Evolutionary conservation across 2,113 vertebrate species (phyloP), one percentile per base, ranked within the genome.

Genomic region (Pollachius pollachius): DNA sequence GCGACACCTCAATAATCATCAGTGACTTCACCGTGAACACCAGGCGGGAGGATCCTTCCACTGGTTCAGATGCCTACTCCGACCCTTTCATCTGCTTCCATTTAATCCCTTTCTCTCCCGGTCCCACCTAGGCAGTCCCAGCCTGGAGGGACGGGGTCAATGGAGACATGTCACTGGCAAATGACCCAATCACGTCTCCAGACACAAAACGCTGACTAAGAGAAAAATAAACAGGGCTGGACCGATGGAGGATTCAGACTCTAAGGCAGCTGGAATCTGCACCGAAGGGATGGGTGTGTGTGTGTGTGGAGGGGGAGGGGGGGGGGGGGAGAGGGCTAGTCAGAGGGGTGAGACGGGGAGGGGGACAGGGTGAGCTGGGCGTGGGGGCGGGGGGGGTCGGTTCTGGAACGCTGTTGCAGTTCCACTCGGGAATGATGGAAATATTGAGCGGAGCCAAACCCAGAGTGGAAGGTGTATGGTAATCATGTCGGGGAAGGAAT

Each of bases 401-500:
- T 88, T 88, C 77, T 90, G 85, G 86, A 89, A 90, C 86, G 72
- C 74, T 79, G 80, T 78, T 88, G 77, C 82, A 82, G 84, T 81
- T 88, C 85, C 78, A 88, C 84, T 84, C 75, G 71, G 78, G 85
- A 89, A 90, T 84, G 87, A 89, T 92, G 91, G 92, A 92, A 93
- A 92, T 90, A 93, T 91, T 89, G 80, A 3, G 70, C 62, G 72
- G 78, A 87, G 91, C 89, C 89, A 92, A 91, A 92, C 81, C 91
- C 92, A 84, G 88, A 87, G 81, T 89, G 88, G 90, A 92, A 92
- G 92, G 92, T 93, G 90, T 91, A 91, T 90, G 91, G 90, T 91
- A 85, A 90, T 90, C 88, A 89, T 84, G 89, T 90, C 81, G 84
- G 80, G 90, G 89, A 93, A 92, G 88, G 92, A 93, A 93, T 93